Evolutionary conservation across 2,797 vertebrate species (phyloP).

Genomic region (Adrianichthys oophorus): DNA sequence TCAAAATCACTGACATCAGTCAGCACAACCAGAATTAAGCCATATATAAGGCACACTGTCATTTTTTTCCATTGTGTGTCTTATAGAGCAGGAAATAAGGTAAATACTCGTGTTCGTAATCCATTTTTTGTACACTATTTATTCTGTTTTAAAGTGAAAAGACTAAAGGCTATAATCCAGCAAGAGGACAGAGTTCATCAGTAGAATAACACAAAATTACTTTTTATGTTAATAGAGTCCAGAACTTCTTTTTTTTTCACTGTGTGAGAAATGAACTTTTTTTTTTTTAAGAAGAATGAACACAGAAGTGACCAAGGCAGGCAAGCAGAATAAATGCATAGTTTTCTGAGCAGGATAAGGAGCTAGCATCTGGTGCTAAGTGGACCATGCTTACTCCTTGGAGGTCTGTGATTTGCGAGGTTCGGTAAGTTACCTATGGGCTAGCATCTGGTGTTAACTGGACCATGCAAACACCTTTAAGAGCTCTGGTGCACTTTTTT

Average conservation of each 20-base stretch:
- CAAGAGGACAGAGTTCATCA: too few relatives aligned
- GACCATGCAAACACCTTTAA: constrained; percentile 79
- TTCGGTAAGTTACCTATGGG: constrained; percentile 72
- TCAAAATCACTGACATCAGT: too few relatives aligned
- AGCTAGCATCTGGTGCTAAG: constrained; percentile 81
- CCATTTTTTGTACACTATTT: too few relatives aligned
- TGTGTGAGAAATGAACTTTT: constrained; percentile 6
- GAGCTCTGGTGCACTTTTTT: constrained; percentile 72
- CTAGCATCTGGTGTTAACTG: constrained; percentile 79
- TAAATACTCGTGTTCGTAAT: too few relatives aligned
- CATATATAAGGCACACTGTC: too few relatives aligned
- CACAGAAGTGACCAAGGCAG: constrained; percentile 49
- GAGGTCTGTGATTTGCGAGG: constrained; percentile 68
- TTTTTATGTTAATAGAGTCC: background rate
- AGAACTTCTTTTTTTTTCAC: constrained; percentile 5
- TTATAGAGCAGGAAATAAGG: too few relatives aligned
- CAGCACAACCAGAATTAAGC: too few relatives aligned
- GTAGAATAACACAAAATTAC: too few relatives aligned
- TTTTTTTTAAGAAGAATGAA: constrained; percentile 14
- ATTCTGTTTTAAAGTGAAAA: too few relatives aligned
- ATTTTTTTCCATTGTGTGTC: too few relatives aligned
- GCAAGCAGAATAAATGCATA: constrained; percentile 64
- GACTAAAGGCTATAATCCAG: too few relatives aligned
- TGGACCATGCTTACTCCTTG: constrained; percentile 79
- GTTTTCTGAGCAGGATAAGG: constrained; percentile 62